Evolutionary conservation across 2,888 invertebrate genomes (phyloP), one percentile per base, ranked within the genome.

Genomic region (Cinara cedri): DNA sequence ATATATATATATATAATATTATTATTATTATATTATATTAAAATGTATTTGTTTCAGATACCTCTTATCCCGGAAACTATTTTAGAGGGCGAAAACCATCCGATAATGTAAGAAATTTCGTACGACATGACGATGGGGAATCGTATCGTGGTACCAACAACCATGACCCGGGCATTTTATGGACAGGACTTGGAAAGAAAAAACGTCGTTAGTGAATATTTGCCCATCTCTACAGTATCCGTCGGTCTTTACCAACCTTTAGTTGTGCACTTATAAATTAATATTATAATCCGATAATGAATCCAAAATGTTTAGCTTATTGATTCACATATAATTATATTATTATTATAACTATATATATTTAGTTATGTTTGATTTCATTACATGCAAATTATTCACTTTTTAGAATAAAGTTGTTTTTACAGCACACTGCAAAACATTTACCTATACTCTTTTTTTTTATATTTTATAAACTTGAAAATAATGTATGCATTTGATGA

Each of bases 111-210:
- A 86, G 90, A 86, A 89, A 90, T 81, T 87, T 89, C 85, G 88
- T 90, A 84, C 88, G 89, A 84, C 85, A 86, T 75, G 85, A 87
- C 83, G 89, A 89, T 83, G 88, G 88, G 9, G 86, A 86, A 13
- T 86, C 86, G 62, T 89, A 90, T 84, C 89, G 89, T 54, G 88
- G 88, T 3, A 89, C 90, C 71, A 89, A 90, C 84, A 88, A 88
- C 82, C 88, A 90, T 84, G 90, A 90, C 85, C 90, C 91, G 54
- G 90, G 88, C 81, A 87, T 90, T 85, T 88, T 90, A 87, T 90
- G 90, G 90, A 87, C 90, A 55, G 90, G 90, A 16, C 87, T 90
- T 82, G 90, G 90, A 81, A 86, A 86, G 83, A 86, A 87, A 49
- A 81, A 74, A 82, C 81, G 82, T 49, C 70, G 68, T 62, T 76